Percentiles rank a stretch among this genome's conserved stretches.
phyloP scores from a whole-genome alignment of 2,888 invertebrate genomes.

The Sinelater perroti region DNA sequence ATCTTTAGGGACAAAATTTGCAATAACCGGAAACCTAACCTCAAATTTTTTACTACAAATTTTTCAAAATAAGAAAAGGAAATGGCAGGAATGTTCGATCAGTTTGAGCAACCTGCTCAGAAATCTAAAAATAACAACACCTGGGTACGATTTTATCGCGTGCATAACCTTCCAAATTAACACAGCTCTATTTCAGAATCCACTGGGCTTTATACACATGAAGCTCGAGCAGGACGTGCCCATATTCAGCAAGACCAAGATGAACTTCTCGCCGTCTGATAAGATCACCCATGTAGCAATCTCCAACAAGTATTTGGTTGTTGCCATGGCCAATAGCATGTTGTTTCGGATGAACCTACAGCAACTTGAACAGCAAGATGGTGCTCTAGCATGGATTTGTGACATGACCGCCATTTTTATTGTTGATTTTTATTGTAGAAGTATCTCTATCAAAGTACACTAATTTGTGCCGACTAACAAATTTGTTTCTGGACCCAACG shows the following conservation, averaged over 20 bases:
- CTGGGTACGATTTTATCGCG: constrained; percentile 23
- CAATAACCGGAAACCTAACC: no score
- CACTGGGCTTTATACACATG: constrained; percentile 67
- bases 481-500: constrained; percentile 84
- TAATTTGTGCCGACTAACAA: constrained; percentile 68
- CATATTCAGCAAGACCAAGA: constrained; percentile 86
- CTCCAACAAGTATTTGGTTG: constrained; percentile 82
- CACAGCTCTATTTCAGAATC: constrained; percentile 52
- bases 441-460: constrained; percentile 75
- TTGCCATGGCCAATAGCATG: constrained; percentile 84
- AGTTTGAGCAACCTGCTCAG: constrained; percentile 82
- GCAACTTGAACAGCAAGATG: constrained; percentile 79
- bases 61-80: neutral
- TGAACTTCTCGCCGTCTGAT: constrained; percentile 81
- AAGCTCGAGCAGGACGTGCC: constrained; percentile 77
- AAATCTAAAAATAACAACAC: constrained; percentile 58
- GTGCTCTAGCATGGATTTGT: constrained; percentile 59
- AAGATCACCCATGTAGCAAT: constrained; percentile 83
- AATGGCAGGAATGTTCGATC: constrained; percentile 87
- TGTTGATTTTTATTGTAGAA: constrained; percentile 65
- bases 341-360: constrained; percentile 84
- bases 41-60: neutral
- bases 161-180: neutral
- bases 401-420: no score
- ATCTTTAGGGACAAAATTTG: no score